phyloP scores from a whole-genome alignment of 2,113 vertebrate genomes.

The Campylorhamphus procurvoides region DNA sequence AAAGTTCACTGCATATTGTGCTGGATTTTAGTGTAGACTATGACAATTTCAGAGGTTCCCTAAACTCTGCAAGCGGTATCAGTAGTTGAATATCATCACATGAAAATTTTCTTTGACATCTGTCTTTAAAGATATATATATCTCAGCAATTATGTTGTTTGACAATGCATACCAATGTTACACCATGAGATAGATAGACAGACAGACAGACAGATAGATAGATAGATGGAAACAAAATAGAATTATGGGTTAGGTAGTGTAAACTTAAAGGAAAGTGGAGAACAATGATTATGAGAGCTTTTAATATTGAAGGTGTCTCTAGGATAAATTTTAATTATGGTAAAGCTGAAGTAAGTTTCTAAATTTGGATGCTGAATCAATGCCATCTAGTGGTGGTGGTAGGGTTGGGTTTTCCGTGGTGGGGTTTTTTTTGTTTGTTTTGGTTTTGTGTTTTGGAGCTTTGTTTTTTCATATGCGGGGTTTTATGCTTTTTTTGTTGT shows the following conservation, averaged over 20 bases:
- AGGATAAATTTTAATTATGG: background rate
- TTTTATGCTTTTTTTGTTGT: background rate
- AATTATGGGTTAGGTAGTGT: background rate
- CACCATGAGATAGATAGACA: background rate
- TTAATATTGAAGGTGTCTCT: background rate
- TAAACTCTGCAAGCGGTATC: background rate
- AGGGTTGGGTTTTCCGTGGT: background rate
- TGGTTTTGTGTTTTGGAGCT: no score
- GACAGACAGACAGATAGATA: background rate
- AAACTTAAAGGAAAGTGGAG: background rate
- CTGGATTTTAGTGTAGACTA: background rate
- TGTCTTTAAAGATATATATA: background rate
- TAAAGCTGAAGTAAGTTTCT: background rate
- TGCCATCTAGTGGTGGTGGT: slow-evolving; percentile 75
- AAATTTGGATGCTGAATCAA: slow-evolving; percentile 58
- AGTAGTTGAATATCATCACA: background rate
- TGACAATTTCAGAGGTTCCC: background rate
- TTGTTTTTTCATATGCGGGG: background rate
- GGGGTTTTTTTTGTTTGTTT: background rate
- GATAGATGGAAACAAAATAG: background rate
- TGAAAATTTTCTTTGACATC: background rate
- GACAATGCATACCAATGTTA: background rate
- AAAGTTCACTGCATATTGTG: background rate
- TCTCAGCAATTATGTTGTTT: background rate
- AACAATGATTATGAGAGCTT: background rate